These are phyloP conservation scores for Peromyscus maniculatus DNA, from an alignment of 2,113 vertebrate species.

Conservation along the genomic window DNA sequence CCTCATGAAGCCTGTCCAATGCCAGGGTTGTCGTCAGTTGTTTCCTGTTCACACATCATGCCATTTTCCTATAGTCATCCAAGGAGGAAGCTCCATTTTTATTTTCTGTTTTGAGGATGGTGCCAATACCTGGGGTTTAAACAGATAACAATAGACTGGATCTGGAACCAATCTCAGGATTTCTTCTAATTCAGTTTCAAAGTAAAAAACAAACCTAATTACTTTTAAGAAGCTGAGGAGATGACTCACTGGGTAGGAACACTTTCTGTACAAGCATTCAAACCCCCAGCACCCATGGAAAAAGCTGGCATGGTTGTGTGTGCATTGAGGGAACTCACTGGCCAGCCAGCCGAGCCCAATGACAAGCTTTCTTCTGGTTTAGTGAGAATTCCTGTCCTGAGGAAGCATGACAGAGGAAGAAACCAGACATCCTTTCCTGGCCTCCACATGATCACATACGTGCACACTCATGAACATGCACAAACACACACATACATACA, in stretches of 20 bases:
- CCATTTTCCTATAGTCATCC: not conserved
- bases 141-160: not conserved
- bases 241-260: not conserved
- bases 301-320: not conserved
- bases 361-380: not conserved
- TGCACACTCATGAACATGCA: not conserved
- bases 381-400: not conserved
- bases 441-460: not conserved
- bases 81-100: not conserved
- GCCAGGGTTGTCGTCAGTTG: fast-evolving
- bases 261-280: not conserved
- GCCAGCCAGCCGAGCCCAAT: not conserved
- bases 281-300: not conserved
- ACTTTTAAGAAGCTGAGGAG: conserved; percentile 30
- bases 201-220: conserved; percentile 51
- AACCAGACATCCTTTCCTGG: not conserved
- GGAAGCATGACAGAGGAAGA: not conserved
- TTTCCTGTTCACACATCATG: not conserved
- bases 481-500: not conserved
- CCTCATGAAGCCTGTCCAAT: not conserved
- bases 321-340: not conserved
- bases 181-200: not conserved
- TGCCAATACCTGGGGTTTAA: not conserved
- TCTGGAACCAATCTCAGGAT: not conserved
- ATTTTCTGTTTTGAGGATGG: not conserved